phyloP scores from a whole-genome alignment of 2,888 invertebrate genomes.

The Tricholauxania praeusta region DNA sequence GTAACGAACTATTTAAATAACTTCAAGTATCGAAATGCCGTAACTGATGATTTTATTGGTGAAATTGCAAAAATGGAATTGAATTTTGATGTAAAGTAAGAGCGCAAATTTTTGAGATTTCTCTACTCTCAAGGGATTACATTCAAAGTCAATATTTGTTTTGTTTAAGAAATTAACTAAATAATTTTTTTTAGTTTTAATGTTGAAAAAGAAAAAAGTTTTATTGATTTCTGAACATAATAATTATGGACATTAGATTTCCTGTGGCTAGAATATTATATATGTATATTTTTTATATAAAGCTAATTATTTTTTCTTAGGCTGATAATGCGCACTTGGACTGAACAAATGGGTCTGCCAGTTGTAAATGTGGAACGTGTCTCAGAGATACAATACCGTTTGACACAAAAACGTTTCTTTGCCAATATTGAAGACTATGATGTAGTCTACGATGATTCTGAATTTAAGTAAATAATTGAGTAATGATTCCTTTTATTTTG shows the following conservation, averaged over 20 bases:
- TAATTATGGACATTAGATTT: no score
- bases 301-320: conserved; percentile 48
- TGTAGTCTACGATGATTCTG: conserved; percentile 67
- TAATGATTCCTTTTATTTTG: not conserved
- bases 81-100: conserved; percentile 65
- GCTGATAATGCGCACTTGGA: conserved; percentile 87
- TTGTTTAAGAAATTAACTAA: no score
- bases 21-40: conserved; percentile 79
- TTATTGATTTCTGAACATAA: no score
- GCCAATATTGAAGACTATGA: conserved; percentile 73
- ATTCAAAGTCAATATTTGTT: not conserved
- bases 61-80: conserved; percentile 70
- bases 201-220: no score
- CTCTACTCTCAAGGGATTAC: not conserved
- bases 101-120: not conserved
- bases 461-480: conserved; percentile 62
- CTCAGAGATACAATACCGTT: conserved; percentile 67
- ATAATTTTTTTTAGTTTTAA: no score
- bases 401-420: conserved; percentile 82
- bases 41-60: conserved; percentile 80
- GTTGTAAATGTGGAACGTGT: conserved; percentile 73
- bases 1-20: conserved; percentile 80
- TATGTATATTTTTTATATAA: no score
- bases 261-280: no score
- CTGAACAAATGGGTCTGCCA: conserved; percentile 88